Evolutionary conservation across 2,888 invertebrate genomes (phyloP), one percentile per base, ranked within the genome.

Genomic region (Pachycephus smyrnensis): DNA sequence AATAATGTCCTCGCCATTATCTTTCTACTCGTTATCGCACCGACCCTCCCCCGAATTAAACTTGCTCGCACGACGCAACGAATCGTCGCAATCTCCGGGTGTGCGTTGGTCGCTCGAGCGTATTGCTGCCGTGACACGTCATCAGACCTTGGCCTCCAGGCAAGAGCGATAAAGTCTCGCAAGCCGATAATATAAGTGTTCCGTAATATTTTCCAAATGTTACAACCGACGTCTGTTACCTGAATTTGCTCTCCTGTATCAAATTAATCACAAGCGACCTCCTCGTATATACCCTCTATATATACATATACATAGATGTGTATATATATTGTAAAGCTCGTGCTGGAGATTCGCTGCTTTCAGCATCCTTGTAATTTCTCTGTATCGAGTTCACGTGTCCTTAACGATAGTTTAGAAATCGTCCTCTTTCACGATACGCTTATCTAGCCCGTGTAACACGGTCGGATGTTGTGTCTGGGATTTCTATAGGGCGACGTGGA

Each of bases 131-230:
- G 23, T 23, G 23, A 55, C 55, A 77, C 80, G 84, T 84, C 83
- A 86, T 73, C 83, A 83, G 80, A 80, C 87, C 86, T 86, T 87
- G 86, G 86, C 87, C 86, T 86, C 85, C 84, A 84, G 80, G 55
- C 78, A 80, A 80, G 11, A 76, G 77, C 83, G 87, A 87, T 86
- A 85, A 86, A 84, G 84, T 80, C 83, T 79, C 82, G 81, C 81
- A 79, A 79, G 77, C 76, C 79, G 86, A 87, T 87, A 86, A 86
- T 23, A 55, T 15, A 15, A 35, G 9, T 23, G 9, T 23, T 9
- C 9, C 9, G 55, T 55, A 23, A 55, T 55, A 9, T 55, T 9
- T 55, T 3, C 9, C 23, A 2, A 23, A 55, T 23, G 9, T 55
- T 55, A 55, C 55, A 23, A 55, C 6, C 9, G 2, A 55, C 9